Percentiles rank a stretch among this genome's conserved stretches.
Evolutionary conservation across 2,113 vertebrate genomes (phyloP).

Genomic region (Macroglossus sobrinus): DNA sequence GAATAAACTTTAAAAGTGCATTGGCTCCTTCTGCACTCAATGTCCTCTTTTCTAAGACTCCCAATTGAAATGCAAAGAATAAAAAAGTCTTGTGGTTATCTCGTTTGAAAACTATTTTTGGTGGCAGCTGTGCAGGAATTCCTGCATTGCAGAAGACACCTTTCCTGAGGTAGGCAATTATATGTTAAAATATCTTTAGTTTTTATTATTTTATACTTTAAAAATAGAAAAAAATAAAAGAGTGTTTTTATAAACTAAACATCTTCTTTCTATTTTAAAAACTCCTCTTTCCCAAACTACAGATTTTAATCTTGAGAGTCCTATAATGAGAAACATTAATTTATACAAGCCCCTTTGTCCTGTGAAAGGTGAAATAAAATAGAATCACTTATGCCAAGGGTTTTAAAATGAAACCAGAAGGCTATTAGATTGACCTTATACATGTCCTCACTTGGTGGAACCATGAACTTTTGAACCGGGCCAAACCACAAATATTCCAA

Average conservation of each 20-base stretch:
- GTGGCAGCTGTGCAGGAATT: neutral
- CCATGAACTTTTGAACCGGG: neutral
- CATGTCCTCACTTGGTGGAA: neutral
- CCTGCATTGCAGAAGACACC: neutral
- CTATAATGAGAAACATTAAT: neutral
- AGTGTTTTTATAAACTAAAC: neutral
- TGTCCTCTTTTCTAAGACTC: neutral
- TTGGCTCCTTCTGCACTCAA: neutral
- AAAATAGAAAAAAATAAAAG: neutral
- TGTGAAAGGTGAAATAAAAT: neutral
- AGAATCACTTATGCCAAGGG: neutral
- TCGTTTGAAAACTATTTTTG: neutral
- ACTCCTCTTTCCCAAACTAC: neutral
- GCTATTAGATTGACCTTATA: neutral
- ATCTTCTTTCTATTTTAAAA: neutral
- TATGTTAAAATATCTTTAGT: neutral
- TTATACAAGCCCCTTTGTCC: neutral
- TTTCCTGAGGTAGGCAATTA: neutral
- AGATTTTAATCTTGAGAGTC: neutral
- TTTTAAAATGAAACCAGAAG: neutral
- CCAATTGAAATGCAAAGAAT: neutral
- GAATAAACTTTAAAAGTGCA: neutral
- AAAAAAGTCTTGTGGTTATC: neutral
- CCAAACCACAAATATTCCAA: neutral
- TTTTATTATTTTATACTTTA: neutral